A percentile compares a stretch with the other conserved stretches of the same genome.
Evolutionary conservation across 1,140 invertebrate species (phyloP).

Genomic region (Drosophila kikkawai): DNA sequence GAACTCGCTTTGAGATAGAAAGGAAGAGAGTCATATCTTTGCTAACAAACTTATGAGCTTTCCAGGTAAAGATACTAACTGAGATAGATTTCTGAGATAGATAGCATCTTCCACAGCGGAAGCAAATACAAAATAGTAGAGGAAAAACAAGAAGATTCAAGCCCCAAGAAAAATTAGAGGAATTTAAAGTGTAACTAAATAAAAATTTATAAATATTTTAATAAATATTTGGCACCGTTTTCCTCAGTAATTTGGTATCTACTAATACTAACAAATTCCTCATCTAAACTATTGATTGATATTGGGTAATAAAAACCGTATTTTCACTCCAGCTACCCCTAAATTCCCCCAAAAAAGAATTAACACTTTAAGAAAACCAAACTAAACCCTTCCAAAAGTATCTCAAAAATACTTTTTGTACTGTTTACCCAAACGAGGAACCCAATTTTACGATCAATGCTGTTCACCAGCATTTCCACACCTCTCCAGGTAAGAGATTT

Average conservation of each 20-base stretch:
- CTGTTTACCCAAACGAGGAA: slow-evolving; percentile 3
- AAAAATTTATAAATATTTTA: not conserved
- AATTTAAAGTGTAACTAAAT: not conserved
- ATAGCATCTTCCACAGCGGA: not conserved
- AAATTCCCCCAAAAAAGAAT: not conserved
- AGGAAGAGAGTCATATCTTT: not conserved
- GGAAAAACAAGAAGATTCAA: no score
- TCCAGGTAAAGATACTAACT: slow-evolving; percentile 1
- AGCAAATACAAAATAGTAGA: no score
- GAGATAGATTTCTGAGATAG: not conserved
- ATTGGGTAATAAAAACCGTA: not conserved
- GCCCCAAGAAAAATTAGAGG: no score
- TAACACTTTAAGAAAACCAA: not conserved
- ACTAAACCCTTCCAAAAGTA: not conserved
- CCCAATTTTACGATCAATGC: slow-evolving; percentile 1
- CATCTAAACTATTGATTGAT: accelerated
- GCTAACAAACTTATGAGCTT: not conserved
- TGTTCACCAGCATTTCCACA: slow-evolving; percentile 11
- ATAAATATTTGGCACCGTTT: not conserved
- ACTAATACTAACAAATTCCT: not conserved
- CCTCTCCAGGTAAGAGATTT: not conserved
- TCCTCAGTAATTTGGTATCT: not conserved
- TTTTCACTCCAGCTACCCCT: not conserved
- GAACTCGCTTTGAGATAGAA: not conserved
- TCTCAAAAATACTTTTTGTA: not conserved